Conservation (phyloP, 2,888 invertebrate species). For the Caenorhabditis japonica region DNA sequence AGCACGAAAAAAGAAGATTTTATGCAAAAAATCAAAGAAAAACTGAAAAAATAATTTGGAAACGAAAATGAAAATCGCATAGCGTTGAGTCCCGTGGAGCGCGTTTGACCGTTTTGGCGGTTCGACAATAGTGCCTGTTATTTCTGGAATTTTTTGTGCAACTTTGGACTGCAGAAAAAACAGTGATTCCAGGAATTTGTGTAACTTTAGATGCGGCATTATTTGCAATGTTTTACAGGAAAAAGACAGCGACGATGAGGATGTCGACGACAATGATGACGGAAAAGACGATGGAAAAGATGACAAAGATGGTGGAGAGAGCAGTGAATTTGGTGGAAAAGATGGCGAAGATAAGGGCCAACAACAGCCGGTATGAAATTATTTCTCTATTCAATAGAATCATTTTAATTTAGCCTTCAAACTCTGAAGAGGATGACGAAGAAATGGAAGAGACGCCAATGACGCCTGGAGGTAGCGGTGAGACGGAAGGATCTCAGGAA, state of each 20-base stretch:
- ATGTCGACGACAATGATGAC: not conserved
- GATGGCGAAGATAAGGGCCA: constrained; percentile 2
- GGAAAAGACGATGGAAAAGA: constrained; percentile 3
- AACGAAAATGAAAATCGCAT: too few relatives aligned
- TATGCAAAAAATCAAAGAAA: too few relatives aligned
- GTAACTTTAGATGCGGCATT: too few relatives aligned
- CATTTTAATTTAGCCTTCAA: constrained; percentile 4
- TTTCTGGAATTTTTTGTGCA: too few relatives aligned
- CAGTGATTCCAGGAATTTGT: too few relatives aligned
- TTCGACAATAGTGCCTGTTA: too few relatives aligned
- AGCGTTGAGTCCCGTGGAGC: too few relatives aligned
- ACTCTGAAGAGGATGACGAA: constrained; percentile 18
- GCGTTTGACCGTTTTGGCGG: too few relatives aligned
- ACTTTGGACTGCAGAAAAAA: too few relatives aligned
- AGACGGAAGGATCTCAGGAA: constrained; percentile 24
- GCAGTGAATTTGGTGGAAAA: constrained; percentile 6
- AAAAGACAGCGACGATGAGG: constrained; percentile 3
- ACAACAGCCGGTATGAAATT: constrained; percentile 12
- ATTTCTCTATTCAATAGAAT: not conserved
- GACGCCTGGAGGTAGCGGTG: not conserved
- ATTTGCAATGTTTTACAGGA: constrained; percentile 1
- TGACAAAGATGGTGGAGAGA: not conserved
- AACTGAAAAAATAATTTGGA: too few relatives aligned
- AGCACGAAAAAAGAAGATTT: too few relatives aligned
- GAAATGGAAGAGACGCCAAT: constrained; percentile 2